A percentile compares a stretch with the other conserved stretches of the same genome.
These are phyloP conservation scores for Camelus dromedarius DNA, from an alignment of 2,113 vertebrate species.

Conservation along the genomic window DNA sequence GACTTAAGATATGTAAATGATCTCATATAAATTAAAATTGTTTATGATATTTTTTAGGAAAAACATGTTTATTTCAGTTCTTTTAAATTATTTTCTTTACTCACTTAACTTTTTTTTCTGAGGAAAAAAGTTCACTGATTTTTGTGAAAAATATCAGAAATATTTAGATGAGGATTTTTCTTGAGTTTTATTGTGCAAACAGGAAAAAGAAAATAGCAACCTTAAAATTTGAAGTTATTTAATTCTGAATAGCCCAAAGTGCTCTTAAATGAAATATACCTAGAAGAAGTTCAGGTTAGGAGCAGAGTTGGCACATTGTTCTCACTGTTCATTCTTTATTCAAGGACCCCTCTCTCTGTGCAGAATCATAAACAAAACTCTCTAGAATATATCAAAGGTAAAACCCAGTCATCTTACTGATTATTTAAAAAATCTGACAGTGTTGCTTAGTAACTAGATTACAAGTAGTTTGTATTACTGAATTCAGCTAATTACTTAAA, in stretches of 20 bases:
- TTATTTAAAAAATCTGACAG: conserved; percentile 9
- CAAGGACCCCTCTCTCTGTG: background rate
- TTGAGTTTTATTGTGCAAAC: background rate
- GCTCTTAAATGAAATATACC: background rate
- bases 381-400: background rate
- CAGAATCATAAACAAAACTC: background rate
- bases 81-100: background rate
- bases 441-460: conserved; percentile 13
- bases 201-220: background rate
- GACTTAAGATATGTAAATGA: background rate
- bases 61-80: background rate
- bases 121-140: background rate
- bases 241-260: background rate
- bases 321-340: background rate
- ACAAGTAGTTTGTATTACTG: background rate
- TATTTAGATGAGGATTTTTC: background rate
- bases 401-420: background rate
- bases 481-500: background rate
- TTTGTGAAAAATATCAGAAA: background rate
- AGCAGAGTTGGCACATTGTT: background rate
- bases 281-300: background rate
- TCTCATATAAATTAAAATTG: background rate
- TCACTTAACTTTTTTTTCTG: background rate
- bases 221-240: background rate
- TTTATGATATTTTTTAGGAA: background rate